A percentile compares a stretch with the other conserved stretches of the same genome.
Evolutionary conservation across 2,888 invertebrate genomes (phyloP).

Genomic region (Drosophila pseudotakahashii): DNA sequence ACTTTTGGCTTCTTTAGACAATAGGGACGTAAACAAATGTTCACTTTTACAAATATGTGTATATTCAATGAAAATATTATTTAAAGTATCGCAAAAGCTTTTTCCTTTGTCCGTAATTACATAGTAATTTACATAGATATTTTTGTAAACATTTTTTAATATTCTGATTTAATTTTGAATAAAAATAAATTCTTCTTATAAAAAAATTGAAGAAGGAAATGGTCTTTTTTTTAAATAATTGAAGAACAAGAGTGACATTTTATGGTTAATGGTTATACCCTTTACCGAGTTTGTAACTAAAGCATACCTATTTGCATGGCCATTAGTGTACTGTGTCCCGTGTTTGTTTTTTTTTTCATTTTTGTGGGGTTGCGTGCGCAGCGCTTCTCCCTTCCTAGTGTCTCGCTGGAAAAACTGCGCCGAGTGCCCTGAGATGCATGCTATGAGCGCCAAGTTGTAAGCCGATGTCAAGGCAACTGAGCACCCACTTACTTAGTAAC

Average conservation of each 20-base stretch:
- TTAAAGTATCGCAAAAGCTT: too few species aligned
- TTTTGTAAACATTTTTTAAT: too few species aligned
- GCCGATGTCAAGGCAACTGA: slow-evolving; percentile 27
- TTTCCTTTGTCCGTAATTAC: too few species aligned
- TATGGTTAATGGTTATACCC: too few species aligned
- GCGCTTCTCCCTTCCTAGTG: slow-evolving; percentile 5
- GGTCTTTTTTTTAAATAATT: too few species aligned
- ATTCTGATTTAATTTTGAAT: too few species aligned
- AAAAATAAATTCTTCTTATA: too few species aligned
- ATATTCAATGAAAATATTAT: too few species aligned
- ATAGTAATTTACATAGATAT: too few species aligned
- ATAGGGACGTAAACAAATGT: not conserved
- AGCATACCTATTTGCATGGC: slow-evolving; percentile 8
- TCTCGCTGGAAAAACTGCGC: slow-evolving; percentile 46
- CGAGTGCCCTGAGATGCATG: slow-evolving; percentile 63
- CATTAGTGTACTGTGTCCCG: not conserved
- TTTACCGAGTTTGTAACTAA: not conserved
- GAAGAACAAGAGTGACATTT: too few species aligned
- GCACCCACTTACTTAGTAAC: not conserved
- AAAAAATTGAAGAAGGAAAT: too few species aligned
- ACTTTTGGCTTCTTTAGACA: not conserved
- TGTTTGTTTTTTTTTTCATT: not conserved
- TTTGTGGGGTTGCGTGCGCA: slow-evolving; percentile 63
- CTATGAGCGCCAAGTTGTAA: slow-evolving; percentile 55
- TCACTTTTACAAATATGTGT: too few species aligned